These are phyloP conservation scores for Taeniopygia guttata DNA, from an alignment of 2,797 vertebrate species.

Conservation along the genomic window DNA sequence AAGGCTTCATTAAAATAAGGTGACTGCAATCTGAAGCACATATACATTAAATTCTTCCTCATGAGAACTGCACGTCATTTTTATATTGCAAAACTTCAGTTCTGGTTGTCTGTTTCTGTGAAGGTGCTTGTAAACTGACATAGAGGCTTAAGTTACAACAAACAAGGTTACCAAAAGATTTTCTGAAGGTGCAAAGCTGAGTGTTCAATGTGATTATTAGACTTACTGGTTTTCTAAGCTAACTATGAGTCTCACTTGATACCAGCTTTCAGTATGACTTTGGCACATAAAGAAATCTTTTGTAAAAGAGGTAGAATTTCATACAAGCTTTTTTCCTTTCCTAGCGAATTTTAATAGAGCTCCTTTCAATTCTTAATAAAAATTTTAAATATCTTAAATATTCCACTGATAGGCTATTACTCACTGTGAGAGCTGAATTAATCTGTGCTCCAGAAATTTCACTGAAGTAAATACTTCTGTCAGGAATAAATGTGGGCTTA, in stretches of 20 bases:
- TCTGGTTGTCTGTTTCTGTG: not conserved
- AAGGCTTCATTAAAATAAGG: not conserved
- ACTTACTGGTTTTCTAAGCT: not conserved
- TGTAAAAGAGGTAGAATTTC: not conserved
- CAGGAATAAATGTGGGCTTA: constrained; percentile 19
- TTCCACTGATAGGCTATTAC: constrained; percentile 7
- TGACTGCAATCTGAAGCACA: not conserved
- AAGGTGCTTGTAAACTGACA: not conserved
- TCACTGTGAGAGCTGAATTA: constrained; percentile 14
- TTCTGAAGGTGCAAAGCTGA: not conserved
- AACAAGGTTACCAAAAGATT: not conserved
- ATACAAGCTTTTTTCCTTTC: not conserved
- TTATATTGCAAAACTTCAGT: not conserved
- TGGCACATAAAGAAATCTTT: not conserved
- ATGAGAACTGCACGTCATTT: not conserved
- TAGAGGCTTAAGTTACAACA: not conserved
- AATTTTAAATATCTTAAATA: constrained; percentile 26
- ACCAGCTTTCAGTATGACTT: not conserved
- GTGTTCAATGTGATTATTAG: not conserved
- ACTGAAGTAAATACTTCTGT: constrained; percentile 4
- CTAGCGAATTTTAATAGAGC: constrained; percentile 2
- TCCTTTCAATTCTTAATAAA: constrained; percentile 21
- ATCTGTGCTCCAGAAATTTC: constrained; percentile 5
- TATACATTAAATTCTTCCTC: not conserved
- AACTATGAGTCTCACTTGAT: not conserved